phyloP scores from a whole-genome alignment of 2,797 vertebrate genomes.

The Coilia nasus region DNA sequence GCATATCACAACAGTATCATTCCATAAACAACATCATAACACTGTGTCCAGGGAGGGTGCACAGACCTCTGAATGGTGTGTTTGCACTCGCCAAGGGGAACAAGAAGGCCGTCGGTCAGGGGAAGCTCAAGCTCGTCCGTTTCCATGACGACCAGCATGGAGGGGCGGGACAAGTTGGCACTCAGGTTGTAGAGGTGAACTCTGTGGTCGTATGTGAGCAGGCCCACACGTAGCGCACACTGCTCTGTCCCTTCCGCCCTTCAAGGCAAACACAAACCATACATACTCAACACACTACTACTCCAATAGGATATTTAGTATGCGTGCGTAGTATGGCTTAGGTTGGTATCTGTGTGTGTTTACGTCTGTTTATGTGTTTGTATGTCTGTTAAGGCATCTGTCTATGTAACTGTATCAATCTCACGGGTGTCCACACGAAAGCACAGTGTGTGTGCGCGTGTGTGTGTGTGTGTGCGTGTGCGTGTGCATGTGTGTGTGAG shows the following conservation, averaged over 20 bases:
- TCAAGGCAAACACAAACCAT: conserved; percentile 27
- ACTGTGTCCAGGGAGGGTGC: background rate
- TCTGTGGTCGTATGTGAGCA: conserved; percentile 78
- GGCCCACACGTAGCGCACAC: conserved; percentile 69
- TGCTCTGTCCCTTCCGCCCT: conserved; percentile 56
- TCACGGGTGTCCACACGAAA: too few species aligned
- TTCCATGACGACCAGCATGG: conserved; percentile 80
- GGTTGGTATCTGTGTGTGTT: background rate
- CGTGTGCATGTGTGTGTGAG: background rate
- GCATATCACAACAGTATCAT: too few species aligned
- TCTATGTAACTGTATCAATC: too few species aligned
- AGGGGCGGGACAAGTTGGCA: conserved; percentile 73
- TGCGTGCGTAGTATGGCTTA: background rate
- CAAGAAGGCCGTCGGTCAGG: conserved; percentile 76
- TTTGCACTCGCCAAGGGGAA: conserved; percentile 71
- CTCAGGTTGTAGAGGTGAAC: conserved; percentile 80
- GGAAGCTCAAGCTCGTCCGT: conserved; percentile 76
- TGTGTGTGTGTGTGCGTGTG: conserved; percentile 24
- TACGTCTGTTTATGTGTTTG: background rate
- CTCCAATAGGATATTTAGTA: too few species aligned
- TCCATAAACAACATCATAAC: background rate
- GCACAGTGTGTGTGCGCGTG: conserved; percentile 13
- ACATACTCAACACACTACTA: background rate
- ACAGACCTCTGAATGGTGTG: conserved; percentile 69
- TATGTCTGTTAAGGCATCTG: background rate